phyloP scores from a whole-genome alignment of 2,797 vertebrate species.

The Stomatorhinus walkeri region DNA sequence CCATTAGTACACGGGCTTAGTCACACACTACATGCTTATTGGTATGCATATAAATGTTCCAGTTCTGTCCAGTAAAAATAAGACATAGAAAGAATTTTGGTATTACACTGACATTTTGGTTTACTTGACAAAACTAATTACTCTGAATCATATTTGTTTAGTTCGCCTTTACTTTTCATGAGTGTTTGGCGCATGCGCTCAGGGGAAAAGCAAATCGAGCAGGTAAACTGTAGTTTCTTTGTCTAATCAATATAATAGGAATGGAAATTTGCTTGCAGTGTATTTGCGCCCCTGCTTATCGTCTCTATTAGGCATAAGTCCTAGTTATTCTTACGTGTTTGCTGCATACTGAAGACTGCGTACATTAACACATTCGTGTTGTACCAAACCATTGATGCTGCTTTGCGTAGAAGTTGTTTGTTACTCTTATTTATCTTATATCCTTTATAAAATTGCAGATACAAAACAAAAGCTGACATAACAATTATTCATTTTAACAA shows the following conservation, averaged over 20 bases:
- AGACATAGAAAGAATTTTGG: background rate
- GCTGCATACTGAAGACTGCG: background rate
- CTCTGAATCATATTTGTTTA: background rate
- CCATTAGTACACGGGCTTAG: background rate
- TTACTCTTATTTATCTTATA: background rate
- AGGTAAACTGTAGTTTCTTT: background rate
- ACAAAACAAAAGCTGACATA: background rate
- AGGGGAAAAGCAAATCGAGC: background rate
- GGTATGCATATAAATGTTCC: background rate
- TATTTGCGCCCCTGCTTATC: background rate
- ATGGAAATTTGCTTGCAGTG: background rate
- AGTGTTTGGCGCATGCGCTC: background rate
- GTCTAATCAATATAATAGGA: background rate
- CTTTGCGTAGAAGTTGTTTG: background rate
- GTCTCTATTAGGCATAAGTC: background rate
- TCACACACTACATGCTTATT: background rate
- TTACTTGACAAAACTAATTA: background rate
- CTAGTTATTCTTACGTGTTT: background rate
- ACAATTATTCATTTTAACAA: background rate
- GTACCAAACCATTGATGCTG: background rate
- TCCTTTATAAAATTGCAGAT: background rate
- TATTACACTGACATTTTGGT: background rate
- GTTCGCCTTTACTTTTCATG: background rate
- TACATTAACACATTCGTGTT: background rate
- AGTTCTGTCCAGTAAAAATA: background rate